Evolutionary conservation across 2,888 invertebrate species (phyloP), one percentile per base, ranked within the genome.

Genomic region (Cantharis rustica): DNA sequence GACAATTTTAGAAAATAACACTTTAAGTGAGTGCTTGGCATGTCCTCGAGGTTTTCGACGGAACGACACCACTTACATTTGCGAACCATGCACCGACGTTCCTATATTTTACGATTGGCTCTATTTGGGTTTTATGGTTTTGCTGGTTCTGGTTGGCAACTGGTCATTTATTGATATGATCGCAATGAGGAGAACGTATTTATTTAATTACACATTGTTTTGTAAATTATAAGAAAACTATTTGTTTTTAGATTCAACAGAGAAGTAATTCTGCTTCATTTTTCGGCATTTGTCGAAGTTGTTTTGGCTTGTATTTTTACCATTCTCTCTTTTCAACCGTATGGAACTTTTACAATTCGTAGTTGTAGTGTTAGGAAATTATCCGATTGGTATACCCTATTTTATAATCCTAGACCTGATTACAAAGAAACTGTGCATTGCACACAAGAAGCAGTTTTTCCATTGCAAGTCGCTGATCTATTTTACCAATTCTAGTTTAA

Each of bases 381-480:
- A 17, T 94, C 97, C 0, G 99, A 99, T 89, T 99, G 98, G 98
- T 99, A 99, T 87, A 98, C 98, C 0, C 88, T 98, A 81, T 91
- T 99, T 78, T 93, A 97, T 85, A 99, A 99, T 89, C 99, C 99
- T 7, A 94, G 93, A 81, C 97, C 98, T 0, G 95, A 97, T 88
- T 98, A 97, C 88, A 95, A 95, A 75, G 92, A 93, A 79, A 94
- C 94, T 16, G 88, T 98, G 72, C 94, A 97, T 88, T 99, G 99
- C 88, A 98, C 98, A 0, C 98, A 99, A 86, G 99, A 99, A 89
- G 97, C 98, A 75, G 98, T 98, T 0, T 99, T 97, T 90, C 99
- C 99, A 66, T 89, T 99, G 96, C 98, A 91, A 92, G 94, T 91
- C 79, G 66, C 15, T 7, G n/a, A 47, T 15, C 11, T 13, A 20